A percentile compares a stretch with the other conserved stretches of the same genome.
Conservation (phyloP, 2,797 vertebrate species). For the Bufotes viridis region DNA sequence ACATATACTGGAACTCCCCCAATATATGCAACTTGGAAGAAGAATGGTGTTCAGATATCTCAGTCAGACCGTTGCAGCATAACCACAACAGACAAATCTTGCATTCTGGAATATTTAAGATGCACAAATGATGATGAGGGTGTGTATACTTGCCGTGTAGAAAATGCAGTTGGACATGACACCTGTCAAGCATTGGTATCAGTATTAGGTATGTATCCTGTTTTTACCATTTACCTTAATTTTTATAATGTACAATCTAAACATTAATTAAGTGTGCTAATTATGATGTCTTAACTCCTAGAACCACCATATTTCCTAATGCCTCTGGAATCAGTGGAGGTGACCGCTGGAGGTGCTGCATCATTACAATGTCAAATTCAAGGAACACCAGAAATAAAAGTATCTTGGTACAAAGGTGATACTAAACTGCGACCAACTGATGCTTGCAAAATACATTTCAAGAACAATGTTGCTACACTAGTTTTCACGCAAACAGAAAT, state of each 20-base stretch:
- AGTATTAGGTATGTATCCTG: constrained; percentile 81
- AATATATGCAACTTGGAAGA: constrained; percentile 92
- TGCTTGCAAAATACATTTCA: constrained; percentile 88
- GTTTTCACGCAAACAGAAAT: constrained; percentile 88
- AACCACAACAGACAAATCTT: constrained; percentile 92
- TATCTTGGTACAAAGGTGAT: constrained; percentile 98
- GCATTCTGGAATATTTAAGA: constrained; percentile 92
- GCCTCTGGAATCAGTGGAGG: constrained; percentile 88
- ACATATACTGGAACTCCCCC: constrained; percentile 89
- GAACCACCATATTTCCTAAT: constrained; percentile 93
- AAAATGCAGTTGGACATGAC: constrained; percentile 91
- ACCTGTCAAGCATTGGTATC: constrained; percentile 85
- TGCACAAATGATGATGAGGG: constrained; percentile 89
- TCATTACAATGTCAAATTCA: constrained; percentile 89
- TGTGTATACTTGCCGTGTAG: constrained; percentile 87
- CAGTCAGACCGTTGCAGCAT: constrained; percentile 91
- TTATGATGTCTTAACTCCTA: constrained; percentile 70
- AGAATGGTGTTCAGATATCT: constrained; percentile 82
- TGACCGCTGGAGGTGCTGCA: constrained; percentile 89
- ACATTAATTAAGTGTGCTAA: constrained; percentile 14
- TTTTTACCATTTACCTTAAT: background rate
- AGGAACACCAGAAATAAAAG: constrained; percentile 94
- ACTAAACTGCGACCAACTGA: constrained; percentile 91
- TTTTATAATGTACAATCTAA: background rate
- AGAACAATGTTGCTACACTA: constrained; percentile 88